Evolutionary conservation across 1,140 invertebrate genomes (phyloP).

Genomic region (Drosophila neocordata): DNA sequence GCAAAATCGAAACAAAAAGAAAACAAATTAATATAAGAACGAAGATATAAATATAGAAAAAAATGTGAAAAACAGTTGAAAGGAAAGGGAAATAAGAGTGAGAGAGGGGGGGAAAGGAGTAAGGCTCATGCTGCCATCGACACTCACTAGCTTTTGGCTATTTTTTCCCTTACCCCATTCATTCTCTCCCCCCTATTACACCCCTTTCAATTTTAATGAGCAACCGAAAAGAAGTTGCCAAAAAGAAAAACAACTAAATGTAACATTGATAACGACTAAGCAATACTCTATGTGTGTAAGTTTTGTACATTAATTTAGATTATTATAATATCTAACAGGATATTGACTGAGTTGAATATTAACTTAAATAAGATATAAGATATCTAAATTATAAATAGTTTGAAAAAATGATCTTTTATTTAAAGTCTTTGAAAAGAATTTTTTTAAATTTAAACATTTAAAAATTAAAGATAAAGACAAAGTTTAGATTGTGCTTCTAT

Average conservation of each 20-base stretch:
- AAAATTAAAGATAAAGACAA: too few relatives aligned
- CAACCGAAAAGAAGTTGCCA: conserved; percentile 36
- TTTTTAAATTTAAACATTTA: too few relatives aligned
- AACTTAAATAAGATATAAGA: too few relatives aligned
- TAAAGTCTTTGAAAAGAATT: too few relatives aligned
- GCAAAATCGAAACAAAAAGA: conserved; percentile 68
- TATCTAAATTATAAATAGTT: too few relatives aligned
- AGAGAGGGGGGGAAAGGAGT: background rate
- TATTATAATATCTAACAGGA: too few relatives aligned
- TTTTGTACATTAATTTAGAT: too few relatives aligned
- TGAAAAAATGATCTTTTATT: too few relatives aligned
- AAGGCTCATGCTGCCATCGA: conserved; percentile 55
- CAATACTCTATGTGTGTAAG: background rate
- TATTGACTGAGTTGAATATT: too few relatives aligned
- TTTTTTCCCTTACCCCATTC: conserved; percentile 24
- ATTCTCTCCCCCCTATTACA: background rate
- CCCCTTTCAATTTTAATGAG: conserved; percentile 39
- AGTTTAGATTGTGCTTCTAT: too few relatives aligned
- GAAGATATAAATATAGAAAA: conserved; percentile 52
- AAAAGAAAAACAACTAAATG: background rate
- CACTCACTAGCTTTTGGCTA: conserved; percentile 71
- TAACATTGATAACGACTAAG: background rate
- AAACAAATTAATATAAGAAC: conserved; percentile 75
- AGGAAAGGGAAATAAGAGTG: conserved; percentile 1
- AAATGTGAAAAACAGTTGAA: background rate